A percentile compares a stretch with the other conserved stretches of the same genome.
Evolutionary conservation across 1,140 invertebrate genomes (phyloP).

Genomic region (Scaptomyza pallida): DNA sequence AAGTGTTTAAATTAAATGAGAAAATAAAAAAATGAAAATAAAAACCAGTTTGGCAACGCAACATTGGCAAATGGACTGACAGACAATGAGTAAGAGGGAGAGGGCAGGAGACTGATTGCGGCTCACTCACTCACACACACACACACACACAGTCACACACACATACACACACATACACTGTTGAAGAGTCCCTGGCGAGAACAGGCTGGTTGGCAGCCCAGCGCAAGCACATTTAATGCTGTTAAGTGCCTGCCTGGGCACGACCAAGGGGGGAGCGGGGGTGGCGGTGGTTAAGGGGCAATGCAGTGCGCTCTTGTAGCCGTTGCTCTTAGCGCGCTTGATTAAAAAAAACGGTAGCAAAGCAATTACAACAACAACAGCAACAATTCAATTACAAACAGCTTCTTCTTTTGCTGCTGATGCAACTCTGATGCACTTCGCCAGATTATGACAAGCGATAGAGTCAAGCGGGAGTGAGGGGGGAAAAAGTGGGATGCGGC

Average conservation of each 20-base stretch:
- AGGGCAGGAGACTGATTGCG: too few species aligned
- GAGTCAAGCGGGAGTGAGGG: background rate
- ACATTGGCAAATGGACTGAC: slow-evolving; percentile 51
- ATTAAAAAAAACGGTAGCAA: slow-evolving; percentile 79
- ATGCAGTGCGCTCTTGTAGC: background rate
- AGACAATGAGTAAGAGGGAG: background rate
- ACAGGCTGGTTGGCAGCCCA: background rate
- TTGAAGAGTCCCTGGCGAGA: background rate
- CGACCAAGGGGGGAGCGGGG: background rate
- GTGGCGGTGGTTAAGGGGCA: background rate
- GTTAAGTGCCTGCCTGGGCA: slow-evolving; percentile 49
- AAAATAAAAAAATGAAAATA: slow-evolving; percentile 38
- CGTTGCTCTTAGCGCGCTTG: slow-evolving; percentile 44
- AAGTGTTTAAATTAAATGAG: slow-evolving; percentile 5
- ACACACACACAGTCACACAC: too few species aligned
- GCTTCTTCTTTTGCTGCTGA: slow-evolving; percentile 5
- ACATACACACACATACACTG: too few species aligned
- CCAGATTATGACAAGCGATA: slow-evolving; percentile 44
- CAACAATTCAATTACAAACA: slow-evolving; percentile 76
- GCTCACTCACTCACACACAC: too few species aligned
- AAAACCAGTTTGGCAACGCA: slow-evolving; percentile 59
- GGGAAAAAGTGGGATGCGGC: too few species aligned
- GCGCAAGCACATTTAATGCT: slow-evolving; percentile 52
- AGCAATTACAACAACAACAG: slow-evolving; percentile 82
- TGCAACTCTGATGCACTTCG: slow-evolving; percentile 28